A percentile compares a stretch with the other conserved stretches of the same genome.
Conservation (phyloP, 2,888 invertebrate species). For the Epicampocera succincta region DNA sequence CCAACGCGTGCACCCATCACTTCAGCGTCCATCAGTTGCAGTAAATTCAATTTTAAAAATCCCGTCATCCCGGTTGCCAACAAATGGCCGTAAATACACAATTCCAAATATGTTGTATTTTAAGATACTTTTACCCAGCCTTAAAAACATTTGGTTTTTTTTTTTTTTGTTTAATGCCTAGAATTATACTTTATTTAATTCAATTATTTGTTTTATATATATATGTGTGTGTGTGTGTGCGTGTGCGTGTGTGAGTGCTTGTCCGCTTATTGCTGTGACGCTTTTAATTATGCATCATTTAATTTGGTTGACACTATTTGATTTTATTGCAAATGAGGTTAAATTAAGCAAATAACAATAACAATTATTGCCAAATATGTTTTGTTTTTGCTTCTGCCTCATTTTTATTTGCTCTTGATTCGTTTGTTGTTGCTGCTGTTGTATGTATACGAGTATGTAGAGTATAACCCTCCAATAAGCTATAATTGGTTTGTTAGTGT, state of each 20-base stretch:
- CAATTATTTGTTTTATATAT: slow-evolving; percentile 13
- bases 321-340: slow-evolving; percentile 70
- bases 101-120: too few species aligned
- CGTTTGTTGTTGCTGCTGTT: background rate
- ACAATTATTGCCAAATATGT: slow-evolving; percentile 66
- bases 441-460: too few species aligned
- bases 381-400: slow-evolving; percentile 3
- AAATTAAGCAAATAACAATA: slow-evolving; percentile 70
- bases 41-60: too few species aligned
- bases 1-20: too few species aligned
- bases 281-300: slow-evolving; percentile 69
- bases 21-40: too few species aligned
- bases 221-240: background rate
- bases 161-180: background rate
- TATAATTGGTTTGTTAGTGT: background rate
- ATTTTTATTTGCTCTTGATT: slow-evolving; percentile 12
- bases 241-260: background rate
- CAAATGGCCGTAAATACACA: too few species aligned
- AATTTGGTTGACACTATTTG: slow-evolving; percentile 70
- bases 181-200: slow-evolving; percentile 45
- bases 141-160: slow-evolving; percentile 14
- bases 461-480: too few species aligned
- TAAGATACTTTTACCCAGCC: background rate
- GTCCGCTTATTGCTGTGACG: slow-evolving; percentile 20
- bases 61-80: too few species aligned